Evolutionary conservation across 2,888 invertebrate species (phyloP).

Genomic region (Uropetala carovei): DNA sequence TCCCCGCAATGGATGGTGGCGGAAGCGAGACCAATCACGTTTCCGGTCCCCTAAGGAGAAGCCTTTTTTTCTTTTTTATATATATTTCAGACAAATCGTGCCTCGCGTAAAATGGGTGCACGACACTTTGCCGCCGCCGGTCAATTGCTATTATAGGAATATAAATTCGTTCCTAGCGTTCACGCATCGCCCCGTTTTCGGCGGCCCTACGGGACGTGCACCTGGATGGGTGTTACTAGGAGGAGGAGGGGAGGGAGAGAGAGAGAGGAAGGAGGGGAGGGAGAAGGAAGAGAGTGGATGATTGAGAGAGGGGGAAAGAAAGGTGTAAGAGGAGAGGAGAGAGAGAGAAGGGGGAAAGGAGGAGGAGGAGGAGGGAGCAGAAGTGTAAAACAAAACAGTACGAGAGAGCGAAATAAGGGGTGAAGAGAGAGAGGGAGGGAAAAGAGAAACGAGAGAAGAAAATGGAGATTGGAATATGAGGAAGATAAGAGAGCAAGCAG

Average conservation of each 20-base stretch:
- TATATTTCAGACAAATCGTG: background rate
- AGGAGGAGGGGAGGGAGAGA: background rate
- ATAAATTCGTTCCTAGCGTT: slow-evolving; percentile 47
- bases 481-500: background rate
- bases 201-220: background rate
- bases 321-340: background rate
- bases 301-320: background rate
- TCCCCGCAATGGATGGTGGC: background rate
- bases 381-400: background rate
- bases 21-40: background rate
- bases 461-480: background rate
- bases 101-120: slow-evolving; percentile 6
- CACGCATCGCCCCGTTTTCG: background rate
- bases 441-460: background rate
- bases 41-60: background rate
- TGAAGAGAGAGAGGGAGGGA: background rate
- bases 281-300: slow-evolving; percentile 5
- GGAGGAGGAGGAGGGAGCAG: background rate
- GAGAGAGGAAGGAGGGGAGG: background rate
- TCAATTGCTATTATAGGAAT: slow-evolving; percentile 14
- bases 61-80: no score
- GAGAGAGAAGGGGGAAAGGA: background rate
- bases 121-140: background rate
- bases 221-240: slow-evolving; percentile 37
- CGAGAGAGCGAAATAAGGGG: background rate